Evolutionary conservation across 2,888 invertebrate genomes (phyloP), one percentile per base, ranked within the genome.

Genomic region (Gryllus longicercus): DNA sequence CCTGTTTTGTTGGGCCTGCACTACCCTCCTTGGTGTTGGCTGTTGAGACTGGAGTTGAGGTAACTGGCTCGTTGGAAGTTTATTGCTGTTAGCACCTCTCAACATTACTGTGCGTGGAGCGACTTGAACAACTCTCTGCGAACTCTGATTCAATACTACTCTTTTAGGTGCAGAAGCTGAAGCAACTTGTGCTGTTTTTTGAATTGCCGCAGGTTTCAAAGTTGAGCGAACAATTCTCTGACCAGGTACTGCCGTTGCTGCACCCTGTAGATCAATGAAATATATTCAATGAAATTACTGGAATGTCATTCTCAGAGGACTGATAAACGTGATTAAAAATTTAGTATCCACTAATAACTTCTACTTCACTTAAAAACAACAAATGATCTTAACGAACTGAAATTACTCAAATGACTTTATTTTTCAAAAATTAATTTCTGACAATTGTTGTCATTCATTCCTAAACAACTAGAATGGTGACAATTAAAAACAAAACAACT

Each of bases 171-270:
- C 63, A 49, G 76, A 23, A 12, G n/a, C 50, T n/a, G 23, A 50
- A 74, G 74, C 38, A 18, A 21, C 11, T 50, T 1, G 21, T 2
- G 76, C 74, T n/a, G 78, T 50, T 50, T 78, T 63, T n/a, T 63
- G 63, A 63, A 63, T 14, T 18, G 63, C 63, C 10, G 63, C 63
- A 18, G 63, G 63, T 63, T n/a, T 63, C 63, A 63, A 74, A 63
- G 79, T 21, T 11, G 77, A 25, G n/a, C 79, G 50, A 49, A 79
- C 79, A 25, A 79, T 79, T 63, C 79, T 74, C 18, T 79, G 79
- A 2, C 79, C 79, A 3, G 79, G 76, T 18, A 21, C 76, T 11
- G 76, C 25, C 4, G 25, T 25, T 25, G 25, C 38, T 38, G 38
- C 38, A 38, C 38, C 5, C 38, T 38, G 38, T 5, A 38, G 5